Percentiles rank a stretch among this genome's conserved stretches.
These are phyloP conservation scores for Onychorhynchus coronatus DNA, from an alignment of 2,113 vertebrate species.

Conservation along the genomic window DNA sequence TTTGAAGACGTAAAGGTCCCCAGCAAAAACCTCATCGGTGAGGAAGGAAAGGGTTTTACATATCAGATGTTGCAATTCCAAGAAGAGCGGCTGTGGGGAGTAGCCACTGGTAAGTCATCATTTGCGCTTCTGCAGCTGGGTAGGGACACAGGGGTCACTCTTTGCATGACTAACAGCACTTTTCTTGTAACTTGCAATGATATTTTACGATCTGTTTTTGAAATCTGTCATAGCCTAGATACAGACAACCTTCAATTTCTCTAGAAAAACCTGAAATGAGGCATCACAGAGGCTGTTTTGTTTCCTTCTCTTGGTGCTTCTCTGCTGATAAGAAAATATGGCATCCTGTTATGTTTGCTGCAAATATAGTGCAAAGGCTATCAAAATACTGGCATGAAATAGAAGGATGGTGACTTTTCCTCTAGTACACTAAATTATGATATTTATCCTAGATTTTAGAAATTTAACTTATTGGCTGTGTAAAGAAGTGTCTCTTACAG, in stretches of 20 bases:
- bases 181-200: background rate
- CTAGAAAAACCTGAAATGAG: background rate
- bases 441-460: background rate
- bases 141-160: background rate
- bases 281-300: background rate
- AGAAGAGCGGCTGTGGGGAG: conserved; percentile 81
- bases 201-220: background rate
- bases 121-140: background rate
- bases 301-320: background rate
- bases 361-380: background rate
- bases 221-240: background rate
- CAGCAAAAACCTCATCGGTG: conserved; percentile 78
- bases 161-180: background rate
- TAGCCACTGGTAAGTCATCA: conserved; percentile 75
- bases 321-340: background rate
- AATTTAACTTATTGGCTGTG: background rate
- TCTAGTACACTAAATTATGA: background rate
- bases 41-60: conserved; percentile 86
- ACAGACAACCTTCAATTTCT: background rate
- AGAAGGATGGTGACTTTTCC: background rate
- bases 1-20: conserved; percentile 85
- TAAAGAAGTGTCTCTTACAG: background rate
- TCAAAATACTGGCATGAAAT: background rate
- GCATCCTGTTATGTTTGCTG: background rate
- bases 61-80: conserved; percentile 91